Evolutionary conservation across 2,888 invertebrate species (phyloP).

Genomic region (Mamestra brassicae): DNA sequence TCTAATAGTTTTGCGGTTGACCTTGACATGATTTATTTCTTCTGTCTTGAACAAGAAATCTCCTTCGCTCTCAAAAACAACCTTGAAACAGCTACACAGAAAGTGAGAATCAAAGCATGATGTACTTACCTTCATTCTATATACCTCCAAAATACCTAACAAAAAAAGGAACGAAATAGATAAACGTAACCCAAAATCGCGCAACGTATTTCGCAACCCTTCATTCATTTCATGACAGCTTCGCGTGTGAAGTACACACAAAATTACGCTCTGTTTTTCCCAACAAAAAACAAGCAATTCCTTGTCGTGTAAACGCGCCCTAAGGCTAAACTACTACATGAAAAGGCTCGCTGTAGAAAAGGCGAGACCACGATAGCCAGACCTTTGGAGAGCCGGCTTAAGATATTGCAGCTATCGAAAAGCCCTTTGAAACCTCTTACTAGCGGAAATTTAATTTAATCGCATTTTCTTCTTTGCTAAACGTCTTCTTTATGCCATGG

Average conservation of each 20-base stretch:
- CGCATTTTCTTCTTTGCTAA: conserved; percentile 86
- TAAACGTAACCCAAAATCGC: conserved; percentile 51
- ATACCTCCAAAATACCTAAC: conserved; percentile 4
- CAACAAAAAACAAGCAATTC: conserved; percentile 66
- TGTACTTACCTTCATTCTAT: conserved; percentile 3
- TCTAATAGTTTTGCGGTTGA: not conserved
- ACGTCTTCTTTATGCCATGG: conserved; percentile 77
- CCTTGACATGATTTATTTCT: not conserved
- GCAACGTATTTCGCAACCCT: conserved; percentile 56
- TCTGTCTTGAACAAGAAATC: not conserved
- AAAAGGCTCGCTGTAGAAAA: conserved; percentile 73
- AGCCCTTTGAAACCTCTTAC: conserved; percentile 87
- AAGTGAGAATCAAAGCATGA: conserved; percentile 10
- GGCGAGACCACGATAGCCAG: conserved; percentile 73
- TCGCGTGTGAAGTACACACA: conserved; percentile 67
- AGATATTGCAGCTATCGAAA: conserved; percentile 87
- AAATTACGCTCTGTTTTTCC: conserved; percentile 63
- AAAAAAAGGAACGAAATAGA: conserved; percentile 44
- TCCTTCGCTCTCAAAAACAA: not conserved
- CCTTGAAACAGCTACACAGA: not conserved
- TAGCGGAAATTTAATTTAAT: conserved; percentile 89
- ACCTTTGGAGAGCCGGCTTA: conserved; percentile 79
- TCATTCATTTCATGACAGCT: conserved; percentile 67
- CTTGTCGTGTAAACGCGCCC: conserved; percentile 64
- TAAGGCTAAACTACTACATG: conserved; percentile 66